Conservation (phyloP, 2,797 vertebrate species). For the Alectoris magna region DNA sequence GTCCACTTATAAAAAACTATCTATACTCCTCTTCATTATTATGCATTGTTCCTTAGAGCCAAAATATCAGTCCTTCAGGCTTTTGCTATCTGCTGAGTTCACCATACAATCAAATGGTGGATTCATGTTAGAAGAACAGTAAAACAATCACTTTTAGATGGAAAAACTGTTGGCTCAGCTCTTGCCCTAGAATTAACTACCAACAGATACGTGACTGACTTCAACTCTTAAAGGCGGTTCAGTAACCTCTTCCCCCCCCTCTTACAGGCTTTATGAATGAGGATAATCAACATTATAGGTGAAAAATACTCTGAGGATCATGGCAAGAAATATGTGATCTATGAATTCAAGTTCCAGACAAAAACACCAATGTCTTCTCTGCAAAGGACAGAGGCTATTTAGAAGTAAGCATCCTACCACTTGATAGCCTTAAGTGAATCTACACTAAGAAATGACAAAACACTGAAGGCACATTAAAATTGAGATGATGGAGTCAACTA, state of each 20-base stretch:
- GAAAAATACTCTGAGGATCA: neutral
- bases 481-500: neutral
- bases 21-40: neutral
- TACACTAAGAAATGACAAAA: neutral
- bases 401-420: neutral
- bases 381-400: neutral
- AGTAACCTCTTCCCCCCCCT: neutral
- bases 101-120: neutral
- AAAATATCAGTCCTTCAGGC: neutral
- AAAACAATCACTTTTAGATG: neutral
- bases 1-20: neutral
- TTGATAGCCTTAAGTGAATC: neutral
- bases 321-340: neutral
- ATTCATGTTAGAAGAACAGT: neutral
- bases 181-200: neutral
- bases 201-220: neutral
- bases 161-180: neutral
- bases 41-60: neutral
- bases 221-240: neutral
- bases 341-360: neutral
- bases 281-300: neutral
- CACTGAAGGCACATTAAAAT: neutral
- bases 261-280: neutral
- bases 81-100: neutral
- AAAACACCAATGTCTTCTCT: neutral